phyloP scores from a whole-genome alignment of 2,888 invertebrate species.

The Agrochola macilenta region DNA sequence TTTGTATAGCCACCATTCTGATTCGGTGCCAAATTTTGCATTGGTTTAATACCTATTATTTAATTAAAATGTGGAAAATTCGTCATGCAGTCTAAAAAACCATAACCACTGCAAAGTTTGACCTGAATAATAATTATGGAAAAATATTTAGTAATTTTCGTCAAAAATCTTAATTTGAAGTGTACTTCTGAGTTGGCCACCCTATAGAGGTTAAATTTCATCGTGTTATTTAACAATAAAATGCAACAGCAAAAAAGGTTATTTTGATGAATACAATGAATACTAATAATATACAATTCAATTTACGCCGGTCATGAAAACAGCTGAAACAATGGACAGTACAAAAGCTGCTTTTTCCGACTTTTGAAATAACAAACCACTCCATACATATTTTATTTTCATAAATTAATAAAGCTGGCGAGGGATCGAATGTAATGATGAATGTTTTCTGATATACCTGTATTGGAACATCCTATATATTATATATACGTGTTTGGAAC shows the following conservation, averaged over 20 bases:
- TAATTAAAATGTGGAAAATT: background rate
- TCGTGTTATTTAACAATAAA: background rate
- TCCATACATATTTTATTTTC: slow-evolving; percentile 27
- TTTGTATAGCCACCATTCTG: background rate
- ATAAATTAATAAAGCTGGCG: slow-evolving; percentile 29
- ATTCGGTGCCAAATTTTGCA: background rate
- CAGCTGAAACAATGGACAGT: slow-evolving; percentile 14
- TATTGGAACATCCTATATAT: slow-evolving; percentile 1
- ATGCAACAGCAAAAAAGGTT: background rate
- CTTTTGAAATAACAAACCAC: slow-evolving; percentile 24
- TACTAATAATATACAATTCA: slow-evolving; percentile 7
- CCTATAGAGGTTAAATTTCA: background rate
- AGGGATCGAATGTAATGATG: slow-evolving; percentile 41
- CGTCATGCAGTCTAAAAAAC: too few species aligned
- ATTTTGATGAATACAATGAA: background rate
- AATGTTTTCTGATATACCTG: slow-evolving; percentile 46
- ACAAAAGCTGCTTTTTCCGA: slow-evolving; percentile 1
- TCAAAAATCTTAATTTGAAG: background rate
- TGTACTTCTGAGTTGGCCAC: background rate
- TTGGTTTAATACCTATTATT: background rate
- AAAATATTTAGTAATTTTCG: background rate
- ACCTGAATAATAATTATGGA: background rate
- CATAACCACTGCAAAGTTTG: background rate
- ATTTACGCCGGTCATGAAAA: slow-evolving; percentile 3
- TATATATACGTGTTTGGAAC: background rate